phyloP scores from a whole-genome alignment of 2,113 vertebrate genomes.

The Heteronetta atricapilla region DNA sequence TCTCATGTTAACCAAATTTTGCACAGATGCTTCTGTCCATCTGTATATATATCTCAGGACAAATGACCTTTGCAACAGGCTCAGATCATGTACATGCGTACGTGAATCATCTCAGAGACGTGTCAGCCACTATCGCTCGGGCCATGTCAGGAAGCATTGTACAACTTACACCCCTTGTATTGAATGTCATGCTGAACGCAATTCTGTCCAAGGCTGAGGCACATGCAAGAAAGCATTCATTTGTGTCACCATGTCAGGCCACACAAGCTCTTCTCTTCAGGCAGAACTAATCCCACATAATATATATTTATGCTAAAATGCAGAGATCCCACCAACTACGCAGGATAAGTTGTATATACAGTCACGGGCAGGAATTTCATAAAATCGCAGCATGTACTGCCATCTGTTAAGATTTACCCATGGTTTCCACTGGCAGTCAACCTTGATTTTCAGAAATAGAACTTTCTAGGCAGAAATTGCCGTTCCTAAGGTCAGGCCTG shows the following conservation, averaged over 20 bases:
- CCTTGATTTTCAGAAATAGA: constrained; percentile 2
- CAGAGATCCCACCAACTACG: neutral
- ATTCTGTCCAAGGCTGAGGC: neutral
- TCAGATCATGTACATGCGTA: neutral
- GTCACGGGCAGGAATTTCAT: neutral
- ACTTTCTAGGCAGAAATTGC: constrained; percentile 15
- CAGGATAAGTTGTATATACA: neutral
- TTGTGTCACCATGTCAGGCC: neutral
- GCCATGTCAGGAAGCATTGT: neutral
- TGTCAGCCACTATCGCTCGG: neutral
- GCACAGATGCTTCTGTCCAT: constrained; percentile 22
- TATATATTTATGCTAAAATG: neutral
- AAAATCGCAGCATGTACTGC: neutral
- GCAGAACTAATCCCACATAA: neutral
- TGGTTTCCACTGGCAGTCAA: neutral
- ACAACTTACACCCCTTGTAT: neutral
- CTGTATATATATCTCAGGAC: neutral
- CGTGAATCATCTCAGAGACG: neutral
- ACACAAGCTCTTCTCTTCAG: neutral
- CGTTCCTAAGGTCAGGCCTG: constrained; percentile 8
- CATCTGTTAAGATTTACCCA: constrained; percentile 42
- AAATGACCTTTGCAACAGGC: neutral
- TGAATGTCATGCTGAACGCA: neutral
- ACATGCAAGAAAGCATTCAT: neutral
- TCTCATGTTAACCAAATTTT: neutral